phyloP scores from a whole-genome alignment of 1,140 invertebrate genomes.

The Rhagoletis zephyria region DNA sequence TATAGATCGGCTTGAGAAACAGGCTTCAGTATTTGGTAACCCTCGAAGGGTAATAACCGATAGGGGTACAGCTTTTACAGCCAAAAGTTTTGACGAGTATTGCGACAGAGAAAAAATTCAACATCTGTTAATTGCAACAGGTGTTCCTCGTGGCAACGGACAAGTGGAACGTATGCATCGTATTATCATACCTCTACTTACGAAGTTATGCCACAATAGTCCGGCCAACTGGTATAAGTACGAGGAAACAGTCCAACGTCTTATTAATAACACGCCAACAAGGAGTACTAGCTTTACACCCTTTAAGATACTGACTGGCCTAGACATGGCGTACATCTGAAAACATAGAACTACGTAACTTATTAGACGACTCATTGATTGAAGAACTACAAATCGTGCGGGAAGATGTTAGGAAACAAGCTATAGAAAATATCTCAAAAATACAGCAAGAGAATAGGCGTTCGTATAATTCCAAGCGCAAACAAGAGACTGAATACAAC shows the following conservation, averaged over 20 bases:
- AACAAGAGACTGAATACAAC: conserved; percentile 29
- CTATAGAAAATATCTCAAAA: conserved; percentile 2
- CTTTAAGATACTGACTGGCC: conserved; percentile 56
- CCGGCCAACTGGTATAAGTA: conserved; percentile 59
- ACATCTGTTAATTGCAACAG: conserved; percentile 51
- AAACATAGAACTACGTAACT: no score
- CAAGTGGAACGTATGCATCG: conserved; percentile 62
- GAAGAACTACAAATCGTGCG: background rate
- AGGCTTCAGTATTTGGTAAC: conserved; percentile 59
- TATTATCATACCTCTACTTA: conserved; percentile 60
- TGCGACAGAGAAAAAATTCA: conserved; percentile 55
- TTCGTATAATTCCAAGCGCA: conserved; percentile 10
- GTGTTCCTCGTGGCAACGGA: conserved; percentile 8
- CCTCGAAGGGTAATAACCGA: conserved; percentile 62
- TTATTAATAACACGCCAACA: conserved; percentile 59
- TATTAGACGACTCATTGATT: no score
- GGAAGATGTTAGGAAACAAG: background rate
- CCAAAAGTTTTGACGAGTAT: conserved; percentile 60
- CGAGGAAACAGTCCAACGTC: conserved; percentile 56
- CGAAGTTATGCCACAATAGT: conserved; percentile 59
- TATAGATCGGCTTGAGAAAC: conserved; percentile 56
- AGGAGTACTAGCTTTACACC: conserved; percentile 58
- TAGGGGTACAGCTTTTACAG: conserved; percentile 61
- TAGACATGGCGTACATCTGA: no score
- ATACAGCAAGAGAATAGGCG: conserved; percentile 15